phyloP scores from a whole-genome alignment of 1,140 invertebrate genomes.

The Scaptomyza montana region DNA sequence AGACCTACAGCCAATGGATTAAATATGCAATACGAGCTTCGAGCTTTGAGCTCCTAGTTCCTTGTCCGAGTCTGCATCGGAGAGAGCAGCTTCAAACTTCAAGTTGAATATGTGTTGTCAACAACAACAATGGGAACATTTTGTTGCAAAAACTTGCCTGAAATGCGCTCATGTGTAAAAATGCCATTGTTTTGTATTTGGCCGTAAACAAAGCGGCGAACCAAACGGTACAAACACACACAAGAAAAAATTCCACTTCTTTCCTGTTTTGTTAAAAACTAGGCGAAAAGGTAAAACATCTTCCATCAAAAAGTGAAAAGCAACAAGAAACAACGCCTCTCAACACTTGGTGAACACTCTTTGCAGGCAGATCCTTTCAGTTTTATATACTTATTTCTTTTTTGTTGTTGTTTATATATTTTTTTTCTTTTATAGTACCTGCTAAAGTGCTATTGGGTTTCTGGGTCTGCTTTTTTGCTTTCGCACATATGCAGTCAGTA shows the following conservation, averaged over 20 bases:
- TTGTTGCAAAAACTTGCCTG: slow-evolving; percentile 44
- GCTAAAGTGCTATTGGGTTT: slow-evolving; percentile 70
- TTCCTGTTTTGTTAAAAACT: slow-evolving; percentile 48
- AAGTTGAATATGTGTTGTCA: slow-evolving; percentile 55
- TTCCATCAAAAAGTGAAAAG: slow-evolving; percentile 40
- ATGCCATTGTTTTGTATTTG: slow-evolving; percentile 76
- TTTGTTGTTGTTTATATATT: background rate
- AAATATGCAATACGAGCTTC: slow-evolving; percentile 68
- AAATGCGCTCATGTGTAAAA: slow-evolving; percentile 76
- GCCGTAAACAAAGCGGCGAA: slow-evolving; percentile 71
- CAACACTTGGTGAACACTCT: slow-evolving; percentile 38
- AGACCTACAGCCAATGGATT: slow-evolving; percentile 48
- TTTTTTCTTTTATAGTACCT: background rate
- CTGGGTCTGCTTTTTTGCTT: slow-evolving; percentile 39
- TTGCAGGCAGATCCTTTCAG: slow-evolving; percentile 38
- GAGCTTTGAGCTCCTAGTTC: slow-evolving; percentile 20
- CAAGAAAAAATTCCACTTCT: slow-evolving; percentile 41
- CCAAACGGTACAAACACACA: slow-evolving; percentile 24
- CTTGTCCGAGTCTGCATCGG: slow-evolving; percentile 1
- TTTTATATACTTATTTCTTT: background rate
- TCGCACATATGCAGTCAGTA: slow-evolving; percentile 25
- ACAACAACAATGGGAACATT: slow-evolving; percentile 15
- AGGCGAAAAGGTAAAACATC: slow-evolving; percentile 56
- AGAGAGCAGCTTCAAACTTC: slow-evolving; percentile 31
- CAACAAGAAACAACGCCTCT: slow-evolving; percentile 45